Conservation (phyloP, 2,888 invertebrate species). For the Poecilus cupreus region DNA sequence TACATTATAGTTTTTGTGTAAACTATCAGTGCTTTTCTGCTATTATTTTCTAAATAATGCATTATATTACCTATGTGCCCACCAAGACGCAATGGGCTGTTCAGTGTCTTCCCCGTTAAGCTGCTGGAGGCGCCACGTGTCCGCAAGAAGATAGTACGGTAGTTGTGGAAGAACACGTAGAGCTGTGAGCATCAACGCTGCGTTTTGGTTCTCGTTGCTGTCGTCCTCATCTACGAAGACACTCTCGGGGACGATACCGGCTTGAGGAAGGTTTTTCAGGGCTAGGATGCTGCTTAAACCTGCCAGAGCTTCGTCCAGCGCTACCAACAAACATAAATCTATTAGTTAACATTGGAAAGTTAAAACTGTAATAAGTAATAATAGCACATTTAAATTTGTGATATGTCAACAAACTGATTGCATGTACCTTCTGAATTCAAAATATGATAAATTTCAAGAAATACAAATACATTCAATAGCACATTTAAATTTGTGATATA, state of each 20-base stretch:
- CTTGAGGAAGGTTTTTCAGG: slow-evolving; percentile 73
- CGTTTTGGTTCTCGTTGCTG: slow-evolving; percentile 71
- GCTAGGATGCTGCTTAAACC: slow-evolving; percentile 75
- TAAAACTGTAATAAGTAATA: no score
- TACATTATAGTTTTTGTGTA: no score
- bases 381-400: not conserved
- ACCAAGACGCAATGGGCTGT: slow-evolving; percentile 59
- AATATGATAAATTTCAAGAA: no score
- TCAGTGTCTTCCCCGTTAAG: slow-evolving; percentile 70
- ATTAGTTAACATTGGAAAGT: no score
- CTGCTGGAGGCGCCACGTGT: slow-evolving; percentile 76
- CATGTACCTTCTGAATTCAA: no score
- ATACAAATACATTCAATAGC: no score
- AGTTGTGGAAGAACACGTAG: slow-evolving; percentile 76
- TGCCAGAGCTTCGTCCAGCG: slow-evolving; percentile 75
- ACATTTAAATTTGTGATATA: no score
- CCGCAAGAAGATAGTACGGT: slow-evolving; percentile 76
- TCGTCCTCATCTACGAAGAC: slow-evolving; percentile 70
- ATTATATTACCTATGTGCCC: slow-evolving; percentile 54
- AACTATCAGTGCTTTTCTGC: no score
- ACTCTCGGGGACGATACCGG: slow-evolving; percentile 73
- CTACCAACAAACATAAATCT: slow-evolving; percentile 63
- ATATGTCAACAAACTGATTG: no score
- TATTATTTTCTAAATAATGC: not conserved
- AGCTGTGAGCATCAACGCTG: slow-evolving; percentile 75